phyloP scores from a whole-genome alignment of 2,113 vertebrate species.

The Nipponia nippon region DNA sequence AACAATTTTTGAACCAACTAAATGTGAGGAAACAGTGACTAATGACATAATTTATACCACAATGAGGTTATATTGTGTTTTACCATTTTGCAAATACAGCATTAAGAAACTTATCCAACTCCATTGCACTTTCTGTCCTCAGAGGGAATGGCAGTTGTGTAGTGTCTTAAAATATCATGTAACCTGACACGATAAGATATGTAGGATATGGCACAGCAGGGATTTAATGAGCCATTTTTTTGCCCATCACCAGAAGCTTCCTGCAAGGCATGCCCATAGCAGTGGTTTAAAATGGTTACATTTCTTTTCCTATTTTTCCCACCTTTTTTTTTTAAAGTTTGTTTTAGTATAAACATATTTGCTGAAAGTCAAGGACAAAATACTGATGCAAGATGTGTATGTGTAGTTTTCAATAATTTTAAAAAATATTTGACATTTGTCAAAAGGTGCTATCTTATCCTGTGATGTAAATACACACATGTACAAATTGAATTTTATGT shows the following conservation, averaged over 20 bases:
- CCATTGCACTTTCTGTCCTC: neutral
- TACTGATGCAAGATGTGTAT: neutral
- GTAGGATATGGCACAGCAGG: neutral
- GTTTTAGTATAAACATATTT: neutral
- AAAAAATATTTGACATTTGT: neutral
- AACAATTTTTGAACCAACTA: neutral
- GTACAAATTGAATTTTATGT: neutral
- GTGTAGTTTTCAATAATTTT: neutral
- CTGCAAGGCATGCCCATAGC: neutral
- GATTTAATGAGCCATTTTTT: constrained; percentile 5
- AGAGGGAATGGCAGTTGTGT: neutral
- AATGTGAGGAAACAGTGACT: neutral
- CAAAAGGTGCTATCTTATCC: neutral
- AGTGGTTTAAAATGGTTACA: neutral
- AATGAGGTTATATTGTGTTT: neutral
- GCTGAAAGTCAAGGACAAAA: neutral
- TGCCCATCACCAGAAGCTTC: neutral
- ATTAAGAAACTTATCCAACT: neutral
- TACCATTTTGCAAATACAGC: neutral
- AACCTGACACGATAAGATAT: neutral
- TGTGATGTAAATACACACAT: neutral
- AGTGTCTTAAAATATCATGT: neutral
- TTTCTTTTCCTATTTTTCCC: neutral
- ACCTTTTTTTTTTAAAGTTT: neutral
- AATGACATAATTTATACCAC: neutral